Conservation (phyloP, 1,140 invertebrate genomes). For the Drosophila virilis region DNA sequence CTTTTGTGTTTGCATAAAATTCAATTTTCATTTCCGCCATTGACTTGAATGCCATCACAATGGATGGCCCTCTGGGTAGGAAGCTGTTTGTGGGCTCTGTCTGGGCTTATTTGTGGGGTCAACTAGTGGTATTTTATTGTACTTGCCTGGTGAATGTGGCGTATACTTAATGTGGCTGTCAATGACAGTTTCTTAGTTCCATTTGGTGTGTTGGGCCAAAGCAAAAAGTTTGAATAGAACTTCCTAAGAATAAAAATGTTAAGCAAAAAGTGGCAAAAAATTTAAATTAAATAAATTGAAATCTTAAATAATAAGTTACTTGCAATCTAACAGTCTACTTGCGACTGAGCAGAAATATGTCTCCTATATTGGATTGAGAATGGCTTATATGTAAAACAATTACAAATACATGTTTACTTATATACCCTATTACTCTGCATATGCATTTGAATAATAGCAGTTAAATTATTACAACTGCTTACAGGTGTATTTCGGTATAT, state of each 20-base stretch:
- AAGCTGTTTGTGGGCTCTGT: conserved; percentile 1
- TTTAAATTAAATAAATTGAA: no score
- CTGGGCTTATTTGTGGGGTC: conserved; percentile 16
- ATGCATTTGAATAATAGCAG: no score
- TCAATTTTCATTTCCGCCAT: conserved; percentile 70
- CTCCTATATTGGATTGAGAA: no score
- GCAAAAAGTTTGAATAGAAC: not conserved
- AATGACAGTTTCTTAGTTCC: not conserved
- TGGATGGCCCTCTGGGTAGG: conserved; percentile 14
- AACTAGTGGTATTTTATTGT: conserved; percentile 14
- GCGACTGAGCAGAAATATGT: no score
- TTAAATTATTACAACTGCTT: not conserved
- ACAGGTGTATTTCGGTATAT: conserved; percentile 17
- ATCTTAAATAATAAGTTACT: no score
- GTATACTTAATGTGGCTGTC: conserved; percentile 10
- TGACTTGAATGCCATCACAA: conserved; percentile 47
- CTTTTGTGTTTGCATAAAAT: conserved; percentile 73
- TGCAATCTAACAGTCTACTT: no score
- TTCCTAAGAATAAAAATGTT: not conserved
- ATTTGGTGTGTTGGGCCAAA: not conserved
- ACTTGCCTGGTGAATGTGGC: conserved; percentile 4
- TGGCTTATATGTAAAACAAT: no score
- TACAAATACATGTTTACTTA: no score
- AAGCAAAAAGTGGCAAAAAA: no score
- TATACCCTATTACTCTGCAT: no score